phyloP scores from a whole-genome alignment of 2,888 invertebrate genomes.

The Plebejus melissa region DNA sequence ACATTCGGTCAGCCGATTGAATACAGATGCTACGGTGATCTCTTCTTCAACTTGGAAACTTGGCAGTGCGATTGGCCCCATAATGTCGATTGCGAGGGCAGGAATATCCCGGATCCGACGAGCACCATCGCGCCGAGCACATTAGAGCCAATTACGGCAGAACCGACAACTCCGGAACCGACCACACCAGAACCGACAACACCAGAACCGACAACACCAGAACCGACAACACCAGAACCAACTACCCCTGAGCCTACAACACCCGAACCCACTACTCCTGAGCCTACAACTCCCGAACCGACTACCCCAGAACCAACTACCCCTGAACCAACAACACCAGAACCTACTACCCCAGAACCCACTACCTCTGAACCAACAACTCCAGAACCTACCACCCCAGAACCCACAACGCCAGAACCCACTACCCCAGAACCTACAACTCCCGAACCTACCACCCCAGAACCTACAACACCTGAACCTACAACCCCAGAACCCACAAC shows the following conservation, averaged over 20 bases:
- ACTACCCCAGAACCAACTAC: constrained; percentile 15
- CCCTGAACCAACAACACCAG: background rate
- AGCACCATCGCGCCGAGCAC: constrained; percentile 39
- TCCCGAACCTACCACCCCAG: background rate
- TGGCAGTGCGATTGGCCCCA: constrained; percentile 80
- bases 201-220: background rate
- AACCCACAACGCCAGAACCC: constrained; percentile 26
- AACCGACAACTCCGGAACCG: background rate
- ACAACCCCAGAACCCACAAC: background rate
- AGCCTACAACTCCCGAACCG: constrained; percentile 9
- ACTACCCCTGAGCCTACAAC: background rate
- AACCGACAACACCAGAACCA: background rate
- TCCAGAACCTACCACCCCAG: constrained; percentile 17
- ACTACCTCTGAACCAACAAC: constrained; percentile 36
- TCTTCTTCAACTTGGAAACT: constrained; percentile 77
- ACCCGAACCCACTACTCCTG: background rate
- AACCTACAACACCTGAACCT: background rate
- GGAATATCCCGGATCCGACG: constrained; percentile 44
- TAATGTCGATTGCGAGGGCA: constrained; percentile 80
- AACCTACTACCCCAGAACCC: constrained; percentile 30
- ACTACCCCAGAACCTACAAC: constrained; percentile 26
- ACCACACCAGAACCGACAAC: constrained; percentile 4
- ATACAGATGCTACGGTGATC: constrained; percentile 74
- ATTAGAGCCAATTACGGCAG: constrained; percentile 40
- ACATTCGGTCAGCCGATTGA: constrained; percentile 81